phyloP scores from a whole-genome alignment of 1,140 invertebrate genomes.

The Homalodisca vitripennis region DNA sequence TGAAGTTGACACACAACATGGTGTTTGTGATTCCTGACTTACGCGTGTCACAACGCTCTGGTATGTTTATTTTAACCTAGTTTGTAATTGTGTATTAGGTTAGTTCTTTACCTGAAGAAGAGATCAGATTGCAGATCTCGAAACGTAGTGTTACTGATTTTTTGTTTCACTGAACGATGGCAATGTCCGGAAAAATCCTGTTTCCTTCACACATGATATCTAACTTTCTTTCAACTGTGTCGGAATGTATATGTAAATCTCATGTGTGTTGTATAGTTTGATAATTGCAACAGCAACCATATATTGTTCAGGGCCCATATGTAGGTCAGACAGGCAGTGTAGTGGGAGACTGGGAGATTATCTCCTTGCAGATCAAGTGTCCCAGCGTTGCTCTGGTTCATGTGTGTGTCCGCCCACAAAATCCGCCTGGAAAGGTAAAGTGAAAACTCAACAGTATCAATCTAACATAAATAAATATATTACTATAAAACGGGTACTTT shows the following conservation, averaged over 20 bases:
- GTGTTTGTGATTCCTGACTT: too few relatives aligned
- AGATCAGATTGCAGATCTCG: too few relatives aligned
- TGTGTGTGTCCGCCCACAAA: not conserved
- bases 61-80: too few relatives aligned
- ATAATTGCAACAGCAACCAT: not conserved
- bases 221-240: not conserved
- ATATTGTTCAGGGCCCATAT: not conserved
- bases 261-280: not conserved
- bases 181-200: not conserved
- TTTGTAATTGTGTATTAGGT: too few relatives aligned
- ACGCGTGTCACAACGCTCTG: too few relatives aligned
- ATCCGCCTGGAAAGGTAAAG: not conserved
- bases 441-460: not conserved
- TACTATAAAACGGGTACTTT: not conserved
- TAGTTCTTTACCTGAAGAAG: too few relatives aligned
- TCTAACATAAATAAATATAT: not conserved
- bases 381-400: constrained; percentile 1
- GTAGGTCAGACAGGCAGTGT: not conserved
- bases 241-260: not conserved
- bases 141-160: not conserved
- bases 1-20: too few relatives aligned
- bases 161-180: not conserved
- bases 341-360: not conserved
- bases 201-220: not conserved
- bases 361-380: not conserved